Base-by-base conservation (phyloP, 1,140 invertebrate genomes). In the Cryptotermes secundus region DNA sequence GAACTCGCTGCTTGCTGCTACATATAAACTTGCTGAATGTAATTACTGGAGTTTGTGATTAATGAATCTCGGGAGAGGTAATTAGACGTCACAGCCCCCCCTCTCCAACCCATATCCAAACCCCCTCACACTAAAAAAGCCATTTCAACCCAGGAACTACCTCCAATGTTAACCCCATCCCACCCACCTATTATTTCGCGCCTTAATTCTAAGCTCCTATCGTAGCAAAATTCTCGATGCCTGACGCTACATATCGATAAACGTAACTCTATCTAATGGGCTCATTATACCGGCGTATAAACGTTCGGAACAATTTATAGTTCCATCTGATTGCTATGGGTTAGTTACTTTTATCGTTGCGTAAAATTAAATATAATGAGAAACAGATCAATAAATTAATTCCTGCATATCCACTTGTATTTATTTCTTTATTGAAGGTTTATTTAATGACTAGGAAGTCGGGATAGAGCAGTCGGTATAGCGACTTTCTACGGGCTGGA, bases 21-120 rank as follows among this genome's bases (percentile, higher is more conserved):
- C 35, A 45, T 88, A 88, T 87, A 88, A 88, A 88, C 87, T 89
- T 88, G 86, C 87, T 86, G 86, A 88, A 87, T 88, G 88, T 88
- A 89, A 89, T 89, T 89, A 89, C 87, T 85, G 85, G 87, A 88
- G 87, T 89, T 89, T 88, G 87, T 89, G 88, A 89, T 89, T 88
- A 89, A 89, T 89, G 88, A 89, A 88, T 89, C 88, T 88, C 87
- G 86, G 72, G 88, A 88, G 88, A 87, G 87, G 88, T 88, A 89
- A 89, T 89, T 89, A 89, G 88, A 88, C 86, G 83, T 72, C 59
- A 34, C 83, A 83, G 34, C 26, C 59, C 10, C 26, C 22, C 31
- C 59, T 24, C 31, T 83, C 34, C 59, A 34, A 34, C 31, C 45
- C 45, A 16, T 19, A 16, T 49, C 38, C 38, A 42, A 42, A 10